Evolutionary conservation across 1,140 invertebrate species (phyloP).

Genomic region (Meloidogyne hapla): DNA sequence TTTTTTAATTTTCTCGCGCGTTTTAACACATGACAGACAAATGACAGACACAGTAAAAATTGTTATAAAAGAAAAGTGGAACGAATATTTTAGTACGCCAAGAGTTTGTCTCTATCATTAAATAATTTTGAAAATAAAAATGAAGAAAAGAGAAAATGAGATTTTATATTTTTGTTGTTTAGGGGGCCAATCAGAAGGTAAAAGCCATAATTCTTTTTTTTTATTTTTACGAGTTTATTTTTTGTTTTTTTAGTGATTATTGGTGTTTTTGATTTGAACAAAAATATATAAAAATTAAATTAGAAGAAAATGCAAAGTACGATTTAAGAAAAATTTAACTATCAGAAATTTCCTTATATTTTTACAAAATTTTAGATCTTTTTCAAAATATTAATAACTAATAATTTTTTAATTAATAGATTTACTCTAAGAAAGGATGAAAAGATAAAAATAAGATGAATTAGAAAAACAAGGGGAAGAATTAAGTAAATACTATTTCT

Average conservation of each 20-base stretch:
- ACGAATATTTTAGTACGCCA: neutral
- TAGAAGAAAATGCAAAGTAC: neutral
- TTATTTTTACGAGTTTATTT: neutral
- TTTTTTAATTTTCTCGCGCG: neutral
- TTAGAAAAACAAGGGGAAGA: no score
- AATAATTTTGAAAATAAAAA: neutral
- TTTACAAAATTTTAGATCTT: no score
- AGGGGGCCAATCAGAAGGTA: neutral
- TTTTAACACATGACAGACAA: neutral
- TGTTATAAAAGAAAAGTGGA: neutral
- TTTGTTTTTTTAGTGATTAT: neutral
- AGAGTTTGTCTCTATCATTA: neutral
- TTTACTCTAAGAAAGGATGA: no score
- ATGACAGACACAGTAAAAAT: constrained; percentile 3
- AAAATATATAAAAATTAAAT: neutral
- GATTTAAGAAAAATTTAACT: no score
- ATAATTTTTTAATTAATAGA: no score
- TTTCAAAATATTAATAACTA: no score
- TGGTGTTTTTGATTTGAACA: neutral
- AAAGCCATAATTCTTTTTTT: neutral
- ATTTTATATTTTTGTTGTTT: neutral
- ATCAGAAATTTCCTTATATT: no score
- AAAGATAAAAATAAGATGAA: no score
- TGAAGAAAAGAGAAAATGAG: neutral
- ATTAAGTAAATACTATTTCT: no score